Evolutionary conservation across 1,140 invertebrate genomes (phyloP), one percentile per base, ranked within the genome.

Genomic region (Adelges cooleyi): DNA sequence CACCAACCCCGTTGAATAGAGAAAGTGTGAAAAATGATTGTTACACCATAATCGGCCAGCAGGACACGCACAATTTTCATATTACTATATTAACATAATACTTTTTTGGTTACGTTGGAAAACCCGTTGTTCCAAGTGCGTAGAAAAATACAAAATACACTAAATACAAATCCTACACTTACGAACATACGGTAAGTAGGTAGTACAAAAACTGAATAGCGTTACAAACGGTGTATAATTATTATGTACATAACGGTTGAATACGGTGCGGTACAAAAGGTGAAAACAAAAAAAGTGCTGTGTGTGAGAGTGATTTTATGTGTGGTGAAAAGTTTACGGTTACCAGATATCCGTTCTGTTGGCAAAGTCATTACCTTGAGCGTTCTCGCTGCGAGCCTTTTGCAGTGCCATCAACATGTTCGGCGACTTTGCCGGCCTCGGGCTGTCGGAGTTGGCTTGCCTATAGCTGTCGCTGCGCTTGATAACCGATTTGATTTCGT

Each of bases 391-490:
- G 33, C 69, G 56, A 3, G 68, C 68, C 49, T 72, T 71, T 40
- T 69, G 67, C n/a, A 69, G 69, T 13, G 70, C 59, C 10, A 69
- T 70, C 9, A 68, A 52, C n/a, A 66, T 44, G 40, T 69, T 72
- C 1, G 72, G 69, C 25, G 69, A 71, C 42, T 62, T 62, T 40
- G 25, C 2, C 42, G 46, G 13, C 25, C 56, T 23, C 1, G 56
- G 56, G 29, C 56, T 69, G 36, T 70, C 53, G 40, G 69, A 65
- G 75, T 90, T 91, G 1, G 89, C 89, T 73, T 89, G 81, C 67
- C 88, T 82, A 72, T 92, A 92, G 75, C 88, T 90, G 73, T 90
- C 87, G 73, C 87, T 90, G 48, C 89, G 80, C 76, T 89, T 89
- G 25, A 91, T 65, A 65, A 73, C 72, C 40, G 77, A 74, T 59